Base-by-base conservation (phyloP, 1,140 invertebrate genomes). In the Anagrus nilaparvatae region DNA sequence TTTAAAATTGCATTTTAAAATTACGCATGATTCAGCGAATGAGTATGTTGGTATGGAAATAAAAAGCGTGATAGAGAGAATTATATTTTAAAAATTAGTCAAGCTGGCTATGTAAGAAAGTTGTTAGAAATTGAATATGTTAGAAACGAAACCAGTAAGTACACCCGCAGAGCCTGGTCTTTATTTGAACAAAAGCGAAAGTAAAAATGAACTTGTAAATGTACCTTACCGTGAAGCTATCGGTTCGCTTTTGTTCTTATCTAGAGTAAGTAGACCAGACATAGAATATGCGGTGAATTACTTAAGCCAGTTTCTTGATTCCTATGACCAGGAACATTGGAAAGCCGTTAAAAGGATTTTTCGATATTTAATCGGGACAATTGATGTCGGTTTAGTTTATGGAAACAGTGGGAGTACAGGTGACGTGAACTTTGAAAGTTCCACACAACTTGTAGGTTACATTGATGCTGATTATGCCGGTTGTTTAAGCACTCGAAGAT, bases 21-120 rank as follows among this genome's bases (percentile, higher is more conserved):
- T 61, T 3, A 56, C 47, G 9, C 18, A 40, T 9, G 50, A 40
- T 10, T 18, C 37, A 14, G 39, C 30, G 5, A 40, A 41, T 13
- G 29, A 46, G 17, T 59, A 48, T 47, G 30, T 62, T 4, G 52
- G 55, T 9, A 27, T 59, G n/a, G 44, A 59, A 40, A 59, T 62
- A 10, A n/a, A 31, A 13, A 49, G 24, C 44, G 49, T 10, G 29
- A 56, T 45, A 41, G 47, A 29, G 14, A 34, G 24, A 43, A 46
- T 6, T 16, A 31, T 17, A 30, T 5, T 19, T 23, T 37, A 14
- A 25, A 34, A 25, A 46, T 51, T n/a, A 44, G 16, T 32, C 47
- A 52, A 41, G 4, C 7, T 6, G 40, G 23, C 9, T 44, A 48
- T 17, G 38, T 46, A 2, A 27, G 40, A 9, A 40, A 30, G 35